These are phyloP conservation scores for Apomyelois bistriatella DNA, from an alignment of 2,888 invertebrate species.

Conservation along the genomic window DNA sequence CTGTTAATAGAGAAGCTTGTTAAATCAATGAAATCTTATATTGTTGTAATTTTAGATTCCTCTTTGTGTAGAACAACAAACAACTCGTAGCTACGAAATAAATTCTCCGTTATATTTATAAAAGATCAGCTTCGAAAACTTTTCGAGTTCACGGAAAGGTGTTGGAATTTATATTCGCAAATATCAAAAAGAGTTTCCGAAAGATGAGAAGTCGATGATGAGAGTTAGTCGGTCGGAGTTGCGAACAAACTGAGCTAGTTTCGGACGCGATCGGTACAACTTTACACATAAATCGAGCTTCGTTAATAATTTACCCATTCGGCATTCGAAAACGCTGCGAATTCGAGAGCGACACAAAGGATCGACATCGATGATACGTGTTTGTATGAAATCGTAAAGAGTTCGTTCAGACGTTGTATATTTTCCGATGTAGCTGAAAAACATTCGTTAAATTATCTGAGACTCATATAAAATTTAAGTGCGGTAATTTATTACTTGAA, in stretches of 20 bases:
- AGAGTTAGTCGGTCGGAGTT: constrained; percentile 31
- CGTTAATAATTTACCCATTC: constrained; percentile 59
- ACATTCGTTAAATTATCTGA: constrained; percentile 22
- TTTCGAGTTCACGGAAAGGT: constrained; percentile 24
- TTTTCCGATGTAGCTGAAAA: constrained; percentile 20
- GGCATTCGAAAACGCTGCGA: constrained; percentile 32
- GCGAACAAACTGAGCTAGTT: constrained; percentile 46
- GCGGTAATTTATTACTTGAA: constrained; percentile 22
- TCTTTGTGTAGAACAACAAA: constrained; percentile 17
- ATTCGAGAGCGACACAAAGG: constrained; percentile 28
- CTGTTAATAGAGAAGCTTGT: constrained; percentile 10
- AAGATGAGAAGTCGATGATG: constrained; percentile 40
- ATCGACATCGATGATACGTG: constrained; percentile 17
- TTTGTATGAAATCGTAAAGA: constrained; percentile 21
- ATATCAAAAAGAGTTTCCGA: constrained; percentile 36
- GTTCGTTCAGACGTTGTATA: constrained; percentile 16
- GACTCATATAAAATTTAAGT: constrained; percentile 23
- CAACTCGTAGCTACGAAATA: constrained; percentile 17
- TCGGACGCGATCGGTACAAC: constrained; percentile 45
- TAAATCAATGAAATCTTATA: constrained; percentile 7
- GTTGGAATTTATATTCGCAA: constrained; percentile 32
- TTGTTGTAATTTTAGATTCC: constrained; percentile 7
- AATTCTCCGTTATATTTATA: constrained; percentile 22
- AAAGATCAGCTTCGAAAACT: constrained; percentile 16
- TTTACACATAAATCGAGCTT: constrained; percentile 61